phyloP scores from a whole-genome alignment of 2,113 vertebrate genomes.

The Cariama cristata region DNA sequence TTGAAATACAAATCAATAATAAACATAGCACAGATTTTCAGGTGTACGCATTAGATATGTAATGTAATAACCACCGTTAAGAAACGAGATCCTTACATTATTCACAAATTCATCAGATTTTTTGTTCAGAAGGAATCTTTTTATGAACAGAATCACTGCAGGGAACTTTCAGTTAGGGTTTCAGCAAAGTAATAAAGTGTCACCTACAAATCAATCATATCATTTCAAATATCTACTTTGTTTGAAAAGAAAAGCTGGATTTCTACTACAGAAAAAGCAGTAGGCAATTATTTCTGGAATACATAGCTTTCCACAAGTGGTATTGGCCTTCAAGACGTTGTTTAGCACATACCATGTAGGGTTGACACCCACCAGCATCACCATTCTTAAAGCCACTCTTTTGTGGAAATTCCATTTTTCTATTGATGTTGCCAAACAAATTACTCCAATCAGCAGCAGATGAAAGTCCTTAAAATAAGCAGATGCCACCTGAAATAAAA shows the following conservation, averaged over 20 bases:
- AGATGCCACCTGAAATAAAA: constrained; percentile 84
- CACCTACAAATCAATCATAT: not conserved
- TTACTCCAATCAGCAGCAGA: constrained; percentile 87
- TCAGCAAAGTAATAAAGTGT: not conserved
- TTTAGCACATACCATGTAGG: constrained; percentile 85
- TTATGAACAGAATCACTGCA: not conserved
- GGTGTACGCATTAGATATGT: not conserved
- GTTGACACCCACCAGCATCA: constrained; percentile 89
- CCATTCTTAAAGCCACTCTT: constrained; percentile 89
- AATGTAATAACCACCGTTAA: not conserved
- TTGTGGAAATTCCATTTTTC: constrained; percentile 96
- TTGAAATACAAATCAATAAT: not conserved
- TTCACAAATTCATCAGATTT: not conserved
- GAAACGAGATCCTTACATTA: not conserved
- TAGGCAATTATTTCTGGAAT: not conserved
- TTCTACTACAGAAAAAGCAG: not conserved
- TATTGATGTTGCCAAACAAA: constrained; percentile 91
- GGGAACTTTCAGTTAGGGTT: not conserved
- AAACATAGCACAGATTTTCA: not conserved
- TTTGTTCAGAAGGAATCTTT: not conserved
- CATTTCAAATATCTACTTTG: not conserved
- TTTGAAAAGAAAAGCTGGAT: not conserved
- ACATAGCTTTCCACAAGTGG: not conserved
- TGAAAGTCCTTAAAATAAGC: constrained; percentile 95
- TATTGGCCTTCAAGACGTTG: not conserved